These are phyloP conservation scores for Aurelia sp. DNA, from an alignment of 30 jellyfish, hydroid and myxozoan species.

Conservation along the genomic window DNA sequence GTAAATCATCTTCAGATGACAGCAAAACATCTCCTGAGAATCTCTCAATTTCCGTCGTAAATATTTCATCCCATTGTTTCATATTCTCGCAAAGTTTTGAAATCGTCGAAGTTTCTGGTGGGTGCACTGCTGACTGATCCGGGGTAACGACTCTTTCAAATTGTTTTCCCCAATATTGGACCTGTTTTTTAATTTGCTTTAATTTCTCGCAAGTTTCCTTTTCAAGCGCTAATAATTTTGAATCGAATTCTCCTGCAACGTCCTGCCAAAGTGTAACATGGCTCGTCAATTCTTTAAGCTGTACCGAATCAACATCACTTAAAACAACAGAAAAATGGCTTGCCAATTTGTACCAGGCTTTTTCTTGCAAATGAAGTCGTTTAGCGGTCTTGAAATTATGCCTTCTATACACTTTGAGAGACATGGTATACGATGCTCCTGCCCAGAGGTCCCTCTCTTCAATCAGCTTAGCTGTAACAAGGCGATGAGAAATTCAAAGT, in stretches of 20 bases:
- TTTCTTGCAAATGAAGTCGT: constrained; percentile 87
- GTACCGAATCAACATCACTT: constrained; percentile 66
- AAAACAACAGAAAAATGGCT: constrained; percentile 66
- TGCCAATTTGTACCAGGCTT: constrained; percentile 87
- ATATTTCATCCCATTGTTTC: constrained; percentile 91
- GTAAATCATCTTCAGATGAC: constrained; percentile 84
- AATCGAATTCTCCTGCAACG: constrained; percentile 51
- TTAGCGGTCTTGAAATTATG: constrained; percentile 81
- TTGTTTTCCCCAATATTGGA: constrained; percentile 71
- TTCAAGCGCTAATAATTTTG: constrained; percentile 50
- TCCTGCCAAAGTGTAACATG: constrained; percentile 86
- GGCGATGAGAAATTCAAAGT: background rate
- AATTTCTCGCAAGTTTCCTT: constrained; percentile 59
- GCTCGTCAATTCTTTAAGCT: constrained; percentile 71
- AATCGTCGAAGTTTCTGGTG: constrained; percentile 47
- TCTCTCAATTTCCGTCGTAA: constrained; percentile 83
- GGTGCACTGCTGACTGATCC: constrained; percentile 82
- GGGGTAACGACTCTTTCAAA: constrained; percentile 83
- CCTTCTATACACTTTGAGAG: constrained; percentile 80
- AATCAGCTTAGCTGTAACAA: constrained; percentile 68
- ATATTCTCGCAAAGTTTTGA: constrained; percentile 57
- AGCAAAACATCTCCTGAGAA: constrained; percentile 92
- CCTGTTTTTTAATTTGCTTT: constrained; percentile 27
- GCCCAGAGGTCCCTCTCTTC: constrained; percentile 96
- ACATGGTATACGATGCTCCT: constrained; percentile 79